Percentiles rank a stretch among this genome's conserved stretches.
Evolutionary conservation across 2,113 vertebrate species (phyloP).

Genomic region (Pituophis catenifer): DNA sequence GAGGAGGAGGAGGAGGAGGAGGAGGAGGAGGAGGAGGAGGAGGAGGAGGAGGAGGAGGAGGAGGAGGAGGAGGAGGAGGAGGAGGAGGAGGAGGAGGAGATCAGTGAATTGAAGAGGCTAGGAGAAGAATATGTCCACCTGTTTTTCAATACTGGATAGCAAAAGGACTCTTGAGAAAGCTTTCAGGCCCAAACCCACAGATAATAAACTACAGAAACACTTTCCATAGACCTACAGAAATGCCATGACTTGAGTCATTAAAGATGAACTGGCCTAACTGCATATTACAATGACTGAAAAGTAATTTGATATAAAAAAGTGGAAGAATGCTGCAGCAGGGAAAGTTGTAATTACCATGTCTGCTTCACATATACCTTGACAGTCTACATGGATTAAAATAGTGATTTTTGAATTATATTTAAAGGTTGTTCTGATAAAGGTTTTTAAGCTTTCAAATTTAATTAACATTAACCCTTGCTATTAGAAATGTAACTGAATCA

Average conservation of each 20-base stretch:
- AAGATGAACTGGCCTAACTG: background rate
- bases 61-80: background rate
- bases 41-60: background rate
- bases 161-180: background rate
- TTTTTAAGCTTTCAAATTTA: background rate
- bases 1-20: background rate
- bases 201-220: background rate
- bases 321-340: background rate
- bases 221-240: background rate
- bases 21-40: no score
- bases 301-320: background rate
- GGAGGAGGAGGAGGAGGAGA: background rate
- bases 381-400: background rate
- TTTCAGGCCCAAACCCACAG: background rate
- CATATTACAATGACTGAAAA: background rate
- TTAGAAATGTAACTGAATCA: background rate
- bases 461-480: background rate
- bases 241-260: background rate
- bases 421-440: background rate
- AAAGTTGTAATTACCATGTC: background rate
- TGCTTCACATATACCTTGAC: background rate
- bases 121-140: background rate
- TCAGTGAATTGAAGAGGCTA: background rate
- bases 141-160: background rate
- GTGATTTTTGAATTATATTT: background rate